Percentiles rank a stretch among this genome's conserved stretches.
These are phyloP conservation scores for Gasterosteus nipponicus DNA, from an alignment of 2,113 vertebrate species.

Conservation along the genomic window DNA sequence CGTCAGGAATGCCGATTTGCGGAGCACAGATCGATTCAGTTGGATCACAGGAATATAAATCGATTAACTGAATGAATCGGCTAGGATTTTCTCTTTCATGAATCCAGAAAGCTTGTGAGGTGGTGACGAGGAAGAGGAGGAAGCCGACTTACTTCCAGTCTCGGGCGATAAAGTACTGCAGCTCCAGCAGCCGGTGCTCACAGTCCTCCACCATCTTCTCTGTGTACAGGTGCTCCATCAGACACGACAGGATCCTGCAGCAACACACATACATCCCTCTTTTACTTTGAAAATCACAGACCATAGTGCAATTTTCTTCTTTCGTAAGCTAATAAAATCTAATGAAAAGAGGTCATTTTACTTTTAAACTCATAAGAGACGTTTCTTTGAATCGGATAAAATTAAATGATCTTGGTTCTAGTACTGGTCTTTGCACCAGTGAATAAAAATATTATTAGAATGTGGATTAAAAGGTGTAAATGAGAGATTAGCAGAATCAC, in stretches of 20 bases:
- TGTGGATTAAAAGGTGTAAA: background rate
- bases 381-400: background rate
- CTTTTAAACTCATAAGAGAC: background rate
- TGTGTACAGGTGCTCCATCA: constrained; percentile 97
- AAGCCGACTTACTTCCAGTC: constrained; percentile 93
- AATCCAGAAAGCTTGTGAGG: background rate
- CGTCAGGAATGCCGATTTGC: too few species aligned
- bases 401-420: background rate
- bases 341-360: background rate
- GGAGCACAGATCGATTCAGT: too few species aligned
- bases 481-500: background rate
- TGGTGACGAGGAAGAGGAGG: background rate
- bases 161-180: constrained; percentile 96
- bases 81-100: background rate
- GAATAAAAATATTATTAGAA: background rate
- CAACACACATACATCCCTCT: background rate
- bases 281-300: background rate
- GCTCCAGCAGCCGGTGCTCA: constrained; percentile 92
- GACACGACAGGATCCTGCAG: constrained; percentile 94
- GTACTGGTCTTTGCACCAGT: background rate
- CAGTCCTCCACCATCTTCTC: constrained; percentile 98
- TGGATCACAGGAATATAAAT: too few species aligned
- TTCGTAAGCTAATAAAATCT: background rate
- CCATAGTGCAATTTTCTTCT: background rate
- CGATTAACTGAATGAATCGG: too few species aligned